These are phyloP conservation scores for Trididemnum clinides DNA, from an alignment of 23 tunicate genomes.

Conservation along the genomic window DNA sequence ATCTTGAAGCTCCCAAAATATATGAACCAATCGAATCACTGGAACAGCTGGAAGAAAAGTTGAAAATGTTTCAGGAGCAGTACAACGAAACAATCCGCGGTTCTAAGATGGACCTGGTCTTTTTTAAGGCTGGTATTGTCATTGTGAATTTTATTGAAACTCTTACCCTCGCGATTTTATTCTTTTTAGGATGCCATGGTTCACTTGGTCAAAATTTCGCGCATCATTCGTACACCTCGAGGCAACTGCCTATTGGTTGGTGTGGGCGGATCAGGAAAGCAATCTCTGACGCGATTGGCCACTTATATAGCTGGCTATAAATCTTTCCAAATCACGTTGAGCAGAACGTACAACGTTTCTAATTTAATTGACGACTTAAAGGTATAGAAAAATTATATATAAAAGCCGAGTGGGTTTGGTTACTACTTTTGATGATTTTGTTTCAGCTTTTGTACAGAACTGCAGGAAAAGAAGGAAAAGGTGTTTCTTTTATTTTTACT, in stretches of 20 bases:
- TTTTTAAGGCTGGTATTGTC: conserved; percentile 68
- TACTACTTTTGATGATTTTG: background rate
- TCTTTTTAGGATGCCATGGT: conserved; percentile 91
- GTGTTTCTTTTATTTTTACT: conserved; percentile 95
- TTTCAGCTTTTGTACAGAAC: conserved; percentile 81
- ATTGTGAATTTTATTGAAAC: background rate
- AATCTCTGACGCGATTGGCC: conserved; percentile 97
- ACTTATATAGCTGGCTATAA: conserved; percentile 94
- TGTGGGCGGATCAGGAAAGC: conserved; percentile 99
- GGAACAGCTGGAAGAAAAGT: conserved; percentile 81
- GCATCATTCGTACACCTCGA: conserved; percentile 98
- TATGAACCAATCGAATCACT: conserved; percentile 95
- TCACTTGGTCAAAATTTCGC: conserved; percentile 96
- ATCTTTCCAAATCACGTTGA: conserved; percentile 94
- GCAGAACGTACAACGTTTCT: conserved; percentile 91
- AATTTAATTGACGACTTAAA: conserved; percentile 96
- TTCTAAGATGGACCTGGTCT: conserved; percentile 98
- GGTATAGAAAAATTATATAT: conserved; percentile 9
- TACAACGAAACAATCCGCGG: conserved; percentile 99
- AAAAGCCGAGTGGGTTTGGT: background rate
- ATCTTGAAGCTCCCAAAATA: conserved; percentile 98
- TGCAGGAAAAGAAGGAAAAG: conserved; percentile 97
- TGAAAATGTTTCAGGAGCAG: conserved; percentile 80
- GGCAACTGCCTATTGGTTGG: conserved; percentile 99
- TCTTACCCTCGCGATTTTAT: background rate